Evolutionary conservation across 2,888 invertebrate genomes (phyloP), one percentile per base, ranked within the genome.

Genomic region (Baccha elongata): DNA sequence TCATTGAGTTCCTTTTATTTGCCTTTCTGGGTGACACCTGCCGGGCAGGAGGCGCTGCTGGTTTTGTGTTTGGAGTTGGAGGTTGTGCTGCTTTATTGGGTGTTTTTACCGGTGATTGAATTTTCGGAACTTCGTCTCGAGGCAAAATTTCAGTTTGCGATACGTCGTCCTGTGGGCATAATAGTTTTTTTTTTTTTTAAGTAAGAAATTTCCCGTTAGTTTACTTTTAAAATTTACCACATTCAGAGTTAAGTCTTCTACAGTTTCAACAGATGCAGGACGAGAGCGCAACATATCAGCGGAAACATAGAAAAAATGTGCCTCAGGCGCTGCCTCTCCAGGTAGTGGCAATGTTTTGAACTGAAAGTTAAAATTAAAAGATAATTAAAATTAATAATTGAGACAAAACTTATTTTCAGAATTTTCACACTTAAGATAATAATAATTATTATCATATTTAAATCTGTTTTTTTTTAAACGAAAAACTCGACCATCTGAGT

Each of bases 241-340:
- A 79, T 86, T 86, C 37, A 73, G 23, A 21, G 86, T 80, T 69
- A 84, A 75, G 76, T 91, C 91, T 76, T 90, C 91, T 2, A 91
- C 88, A 0, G 91, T 90, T 86, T 91, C 91, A 32, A 89, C 90
- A 1, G 91, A 91, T 21, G 89, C 88, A 8, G 91, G 90, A 0
- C 91, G 88, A 15, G 89, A 88, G 8, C 91, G 88, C 8, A 90
- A 90, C 85, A 89, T 89, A 86, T 91, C 94, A 5, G 94, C 94
- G 0, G 94, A 94, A 8, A 95, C 95, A 87, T 95, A 95, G 88
- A 96, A 96, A 91, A 95, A 94, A 88, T 95, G 95, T 0, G 95
- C 95, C 87, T 94, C 95, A 1, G 96, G 96, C 71, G 95, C 95
- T 15, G 95, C 95, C 87, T 96, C 90, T 13, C 90, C 90, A 0